Base-by-base conservation (phyloP, 2,113 vertebrate genomes). In the Nannobrachium achirus region DNA sequence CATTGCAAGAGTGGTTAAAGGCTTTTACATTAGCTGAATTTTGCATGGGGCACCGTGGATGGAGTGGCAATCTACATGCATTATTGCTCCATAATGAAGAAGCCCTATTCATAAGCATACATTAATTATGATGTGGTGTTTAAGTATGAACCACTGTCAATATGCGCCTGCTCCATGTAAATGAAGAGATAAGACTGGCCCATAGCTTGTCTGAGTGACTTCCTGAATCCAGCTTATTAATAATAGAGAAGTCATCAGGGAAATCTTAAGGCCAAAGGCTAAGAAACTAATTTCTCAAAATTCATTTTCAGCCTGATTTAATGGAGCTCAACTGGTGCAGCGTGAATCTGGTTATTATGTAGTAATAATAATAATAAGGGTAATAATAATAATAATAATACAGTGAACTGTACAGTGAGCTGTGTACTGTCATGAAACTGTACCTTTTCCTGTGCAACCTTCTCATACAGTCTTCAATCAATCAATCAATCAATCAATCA, bases 51-150 rank as follows among this genome's bases (percentile, higher is more conserved):
- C 38, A 56, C 59, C 49, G 53, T 56, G 42, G 40, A 62, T 60
- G 59, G 59, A 48, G 63, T 59, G 8, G 48, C 40, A 57, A 61
- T 71, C 38, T 67, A 66, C 52, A 63, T 66, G 4, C 20, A 25
- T 1, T 1, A 69, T 60, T 76, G 62, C 66, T 52, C 58, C 48
- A 62, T 78, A 83, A 86, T 82, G 78, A 84, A 76, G 71, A 76
- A 14, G 39, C 50, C 38, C 46, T 75, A 81, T 86, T 76, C 64
- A 50, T 59, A 65, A 60, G 67, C 76, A 78, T 80, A 56, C 64
- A 86, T 83, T 76, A 78, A 80, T 83, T 59, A 86, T 81, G 55
- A 69, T 50, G 53, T 63, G 72, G 63, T 79, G 78, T 78, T 77
- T 81, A 75, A 84, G 74, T n/a, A 3, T 69, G 79, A 81, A 76